These are phyloP conservation scores for Phenganax marumi DNA, from an alignment of 92 coral and sea anemone species.

Conservation along the genomic window DNA sequence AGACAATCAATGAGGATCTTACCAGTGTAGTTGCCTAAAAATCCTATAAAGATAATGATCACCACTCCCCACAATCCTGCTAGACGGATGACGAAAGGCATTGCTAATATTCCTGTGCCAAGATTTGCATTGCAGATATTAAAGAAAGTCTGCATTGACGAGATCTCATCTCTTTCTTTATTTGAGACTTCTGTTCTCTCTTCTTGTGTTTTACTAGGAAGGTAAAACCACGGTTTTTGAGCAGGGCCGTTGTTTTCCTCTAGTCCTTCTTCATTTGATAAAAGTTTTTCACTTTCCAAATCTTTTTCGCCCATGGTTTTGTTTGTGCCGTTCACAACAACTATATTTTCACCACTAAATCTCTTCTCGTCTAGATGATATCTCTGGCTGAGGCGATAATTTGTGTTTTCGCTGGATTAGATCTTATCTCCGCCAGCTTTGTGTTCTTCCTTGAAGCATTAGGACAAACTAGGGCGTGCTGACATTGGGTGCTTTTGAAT, in stretches of 20 bases:
- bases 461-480: neutral
- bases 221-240: constrained; percentile 57
- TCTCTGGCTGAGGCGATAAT: neutral
- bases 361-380: constrained; percentile 8
- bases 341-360: neutral
- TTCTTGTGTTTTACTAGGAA: constrained; percentile 46
- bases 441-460: neutral
- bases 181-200: constrained; percentile 44
- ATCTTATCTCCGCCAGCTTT: neutral
- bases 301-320: constrained; percentile 25
- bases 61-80: constrained; percentile 65
- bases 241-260: neutral
- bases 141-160: constrained; percentile 56
- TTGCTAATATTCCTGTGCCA: constrained; percentile 61
- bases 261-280: neutral
- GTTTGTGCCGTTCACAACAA: neutral
- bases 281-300: constrained; percentile 29
- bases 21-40: constrained; percentile 60
- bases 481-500: constrained; percentile 21
- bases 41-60: constrained; percentile 53
- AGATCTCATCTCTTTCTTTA: constrained; percentile 49
- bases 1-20: constrained; percentile 59
- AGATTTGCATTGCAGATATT: constrained; percentile 63
- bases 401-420: neutral
- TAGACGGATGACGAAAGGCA: constrained; percentile 61